Base-by-base conservation (phyloP, 2,888 invertebrate species). In the Drosophila pegasa region DNA sequence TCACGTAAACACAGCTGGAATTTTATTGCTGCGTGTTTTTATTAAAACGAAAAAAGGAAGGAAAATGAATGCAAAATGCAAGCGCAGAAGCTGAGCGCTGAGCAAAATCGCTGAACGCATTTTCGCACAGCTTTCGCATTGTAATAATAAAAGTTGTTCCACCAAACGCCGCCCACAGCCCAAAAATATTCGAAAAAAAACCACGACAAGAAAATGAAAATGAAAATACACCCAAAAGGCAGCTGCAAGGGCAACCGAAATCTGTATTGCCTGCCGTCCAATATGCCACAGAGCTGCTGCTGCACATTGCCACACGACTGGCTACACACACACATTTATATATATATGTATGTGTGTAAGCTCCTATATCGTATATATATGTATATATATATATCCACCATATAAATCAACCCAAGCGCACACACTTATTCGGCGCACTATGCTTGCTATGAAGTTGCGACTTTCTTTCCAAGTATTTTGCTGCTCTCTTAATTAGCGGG, bases 1-100 rank as follows among this genome's bases (percentile, higher is more conserved):
- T 87, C 87, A 87, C 84, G 86, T 83, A 87, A 85, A 80, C 87
- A 82, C 87, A 87, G 87, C 86, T 87, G 87, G 86, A 84, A 78
- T 87, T 87, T 87, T 87, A 87, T 87, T 87, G 86, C 82, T 84
- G 80, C 71, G 55, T 85, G 84, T 79, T 86, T 83, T 84, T 80
- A 78, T 69, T 64, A 69, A 75, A 80, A 71, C 56, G 58, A 59
- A 57, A 51, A 48, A 33, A 40, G 55, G 45, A 68, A 54, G 65
- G 55, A 50, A 52, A 61, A 71, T 57, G 54, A 65, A 74, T 74
- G 71, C 67, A 72, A 76, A 59, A 55, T 65, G 56, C 56, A 77
- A 75, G 64, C 72, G 55, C 71, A 59, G 54, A 68, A 73, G 62
- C 75, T 73, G 73, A 65, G 57, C 65, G 62, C 75, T 73, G 73